Conservation (phyloP, 1,140 invertebrate species). For the Platorchestia sp. region DNA sequence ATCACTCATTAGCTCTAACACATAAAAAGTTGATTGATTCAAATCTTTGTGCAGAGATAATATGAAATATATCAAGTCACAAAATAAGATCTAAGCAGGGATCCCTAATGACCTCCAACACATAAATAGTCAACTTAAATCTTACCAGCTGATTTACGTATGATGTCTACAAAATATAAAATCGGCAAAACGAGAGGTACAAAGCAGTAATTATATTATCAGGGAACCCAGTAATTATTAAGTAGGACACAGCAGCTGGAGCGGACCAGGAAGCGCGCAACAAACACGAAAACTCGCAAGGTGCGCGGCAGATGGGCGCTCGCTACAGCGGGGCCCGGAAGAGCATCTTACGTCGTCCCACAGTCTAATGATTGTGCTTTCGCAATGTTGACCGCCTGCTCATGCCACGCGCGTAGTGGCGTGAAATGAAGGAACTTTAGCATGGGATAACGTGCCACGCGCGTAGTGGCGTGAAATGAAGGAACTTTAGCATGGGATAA, state of each 20-base stretch:
- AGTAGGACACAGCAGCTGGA: background rate
- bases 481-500: no score
- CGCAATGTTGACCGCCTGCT: background rate
- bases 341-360: background rate
- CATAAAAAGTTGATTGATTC: background rate
- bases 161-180: background rate
- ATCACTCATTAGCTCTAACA: background rate
- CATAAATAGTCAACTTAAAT: background rate
- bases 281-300: background rate
- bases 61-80: no score
- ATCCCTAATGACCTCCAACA: background rate
- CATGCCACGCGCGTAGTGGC: background rate
- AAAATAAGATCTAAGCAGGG: no score
- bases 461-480: background rate
- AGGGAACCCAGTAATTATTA: background rate
- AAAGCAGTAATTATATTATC: background rate
- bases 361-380: background rate
- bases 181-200: background rate
- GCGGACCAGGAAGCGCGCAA: background rate
- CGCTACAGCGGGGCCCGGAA: slow-evolving; percentile 3
- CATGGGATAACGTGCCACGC: no score
- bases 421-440: background rate
- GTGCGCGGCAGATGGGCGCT: background rate
- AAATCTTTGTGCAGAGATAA: no score
- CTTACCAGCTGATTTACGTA: background rate